These are phyloP conservation scores for Operophtera brumata DNA, from an alignment of 2,888 invertebrate species.

Conservation along the genomic window DNA sequence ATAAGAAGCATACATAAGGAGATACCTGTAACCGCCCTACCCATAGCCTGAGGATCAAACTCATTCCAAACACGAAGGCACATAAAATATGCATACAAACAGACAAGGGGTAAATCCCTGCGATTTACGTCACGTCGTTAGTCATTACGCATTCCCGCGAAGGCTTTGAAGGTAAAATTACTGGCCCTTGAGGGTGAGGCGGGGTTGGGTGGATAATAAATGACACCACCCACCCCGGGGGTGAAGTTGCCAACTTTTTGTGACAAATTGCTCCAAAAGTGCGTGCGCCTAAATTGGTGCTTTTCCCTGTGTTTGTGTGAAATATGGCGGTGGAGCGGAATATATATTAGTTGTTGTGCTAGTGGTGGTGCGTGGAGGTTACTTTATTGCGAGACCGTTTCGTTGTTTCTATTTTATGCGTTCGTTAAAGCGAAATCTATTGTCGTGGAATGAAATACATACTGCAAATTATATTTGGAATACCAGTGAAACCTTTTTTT, in stretches of 20 bases:
- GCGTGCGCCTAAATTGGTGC: conserved; percentile 56
- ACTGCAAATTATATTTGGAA: too few species aligned
- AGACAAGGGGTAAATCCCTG: conserved; percentile 66
- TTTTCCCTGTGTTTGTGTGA: conserved; percentile 25
- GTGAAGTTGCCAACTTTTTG: conserved; percentile 74
- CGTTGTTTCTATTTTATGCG: conserved; percentile 7
- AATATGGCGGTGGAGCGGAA: conserved; percentile 15
- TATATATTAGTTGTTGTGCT: conserved; percentile 16
- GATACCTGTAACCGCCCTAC: neutral
- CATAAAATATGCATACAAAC: conserved; percentile 36
- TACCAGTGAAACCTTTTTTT: too few species aligned
- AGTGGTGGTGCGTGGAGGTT: neutral
- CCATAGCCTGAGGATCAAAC: conserved; percentile 13
- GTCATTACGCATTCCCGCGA: conserved; percentile 75
- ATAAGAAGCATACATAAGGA: too few species aligned
- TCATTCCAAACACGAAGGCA: conserved; percentile 24
- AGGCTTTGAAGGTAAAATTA: conserved; percentile 76
- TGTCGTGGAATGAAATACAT: neutral
- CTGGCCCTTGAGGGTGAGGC: conserved; percentile 65
- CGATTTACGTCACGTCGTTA: conserved; percentile 72
- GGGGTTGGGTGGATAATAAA: conserved; percentile 60
- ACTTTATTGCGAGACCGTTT: conserved; percentile 9
- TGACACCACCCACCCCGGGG: conserved; percentile 60
- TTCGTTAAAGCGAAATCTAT: neutral
- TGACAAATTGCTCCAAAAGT: conserved; percentile 77